A percentile compares a stretch with the other conserved stretches of the same genome.
Conservation (phyloP, 2,888 invertebrate genomes). For the Ptilodon capucinus region DNA sequence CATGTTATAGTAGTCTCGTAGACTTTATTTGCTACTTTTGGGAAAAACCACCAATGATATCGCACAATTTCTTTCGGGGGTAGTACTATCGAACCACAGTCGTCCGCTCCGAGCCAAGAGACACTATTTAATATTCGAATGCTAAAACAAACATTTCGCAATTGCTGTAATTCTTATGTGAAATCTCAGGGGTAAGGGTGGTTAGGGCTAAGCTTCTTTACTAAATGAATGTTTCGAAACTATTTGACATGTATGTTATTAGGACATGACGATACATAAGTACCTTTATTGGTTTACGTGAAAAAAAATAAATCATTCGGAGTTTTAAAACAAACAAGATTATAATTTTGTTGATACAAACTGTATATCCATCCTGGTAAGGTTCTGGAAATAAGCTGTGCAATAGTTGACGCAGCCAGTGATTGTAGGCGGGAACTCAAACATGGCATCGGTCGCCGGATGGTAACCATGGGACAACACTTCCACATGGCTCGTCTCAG, state of each 20-base stretch:
- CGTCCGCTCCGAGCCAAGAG: slow-evolving; percentile 70
- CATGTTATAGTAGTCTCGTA: slow-evolving; percentile 68
- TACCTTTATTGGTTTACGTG: no score
- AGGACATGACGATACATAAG: no score
- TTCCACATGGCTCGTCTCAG: slow-evolving; percentile 66
- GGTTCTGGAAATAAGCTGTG: slow-evolving; percentile 68
- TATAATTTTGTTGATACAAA: no score
- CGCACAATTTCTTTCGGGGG: slow-evolving; percentile 67
- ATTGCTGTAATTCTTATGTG: no score
- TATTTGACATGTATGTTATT: no score
- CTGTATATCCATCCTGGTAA: slow-evolving; percentile 76
- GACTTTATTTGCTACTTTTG: slow-evolving; percentile 55
- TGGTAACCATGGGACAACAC: slow-evolving; percentile 72
- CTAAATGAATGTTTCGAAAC: no score
- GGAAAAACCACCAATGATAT: slow-evolving; percentile 76
- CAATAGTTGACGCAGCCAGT: slow-evolving; percentile 72
- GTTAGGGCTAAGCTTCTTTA: no score
- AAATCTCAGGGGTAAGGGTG: no score
- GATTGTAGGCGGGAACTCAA: slow-evolving; percentile 71
- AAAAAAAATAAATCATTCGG: no score
- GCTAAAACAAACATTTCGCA: slow-evolving; percentile 44
- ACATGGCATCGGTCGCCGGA: slow-evolving; percentile 63
- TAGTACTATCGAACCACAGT: slow-evolving; percentile 56
- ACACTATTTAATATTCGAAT: slow-evolving; percentile 61
- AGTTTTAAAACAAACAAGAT: no score